Base-by-base conservation (phyloP, 2,797 vertebrate species). In the Lindbergichthys nudifrons region DNA sequence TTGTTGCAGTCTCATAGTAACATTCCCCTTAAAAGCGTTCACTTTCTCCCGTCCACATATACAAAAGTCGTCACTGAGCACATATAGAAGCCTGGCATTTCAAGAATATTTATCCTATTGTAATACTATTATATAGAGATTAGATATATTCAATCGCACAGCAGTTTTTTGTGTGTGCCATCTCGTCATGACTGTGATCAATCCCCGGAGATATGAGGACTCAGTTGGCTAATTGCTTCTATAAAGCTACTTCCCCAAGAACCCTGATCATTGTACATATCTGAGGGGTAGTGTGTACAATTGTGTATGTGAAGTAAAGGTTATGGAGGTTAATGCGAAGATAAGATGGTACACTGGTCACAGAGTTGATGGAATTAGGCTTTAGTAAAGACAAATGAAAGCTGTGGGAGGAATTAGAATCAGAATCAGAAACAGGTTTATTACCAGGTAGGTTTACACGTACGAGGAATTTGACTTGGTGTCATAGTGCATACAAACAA, bases 201-300 rank as follows among this genome's bases (percentile, higher is more conserved):
- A 42, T 41, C 74, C 83, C 59, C 10, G 23, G 65, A 80, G 80
- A 77, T 77, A 57, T 3, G 53, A 77, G 39, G 76, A 72, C 74
- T 84, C 11, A 3, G 61, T 80, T 63, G 56, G 69, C 66, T 87
- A 84, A 87, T 87, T 58, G 79, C 68, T 78, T 82, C 65, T 77
- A 57, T 67, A 54, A 71, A 83, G 61, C 32, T 10, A 30, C 19
- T 69, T 61, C 67, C 72, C 26, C 3, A 15, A 45, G 53, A 65
- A 69, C 69, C 71, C 67, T 77, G 70, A 60, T 75, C 77, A 87
- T 84, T 86, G 68, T 75, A n/a, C 78, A 59, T 84, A 73, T 79
- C 70, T 14, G 53, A 47, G 69, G 30, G 71, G 21, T 10, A 62
- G 39, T 70, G 61, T 58, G 53, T 61, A 60, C 14, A 36, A 60